These are phyloP conservation scores for Peromyscus melanophrys DNA, from an alignment of 2,797 vertebrate species.

Conservation along the genomic window DNA sequence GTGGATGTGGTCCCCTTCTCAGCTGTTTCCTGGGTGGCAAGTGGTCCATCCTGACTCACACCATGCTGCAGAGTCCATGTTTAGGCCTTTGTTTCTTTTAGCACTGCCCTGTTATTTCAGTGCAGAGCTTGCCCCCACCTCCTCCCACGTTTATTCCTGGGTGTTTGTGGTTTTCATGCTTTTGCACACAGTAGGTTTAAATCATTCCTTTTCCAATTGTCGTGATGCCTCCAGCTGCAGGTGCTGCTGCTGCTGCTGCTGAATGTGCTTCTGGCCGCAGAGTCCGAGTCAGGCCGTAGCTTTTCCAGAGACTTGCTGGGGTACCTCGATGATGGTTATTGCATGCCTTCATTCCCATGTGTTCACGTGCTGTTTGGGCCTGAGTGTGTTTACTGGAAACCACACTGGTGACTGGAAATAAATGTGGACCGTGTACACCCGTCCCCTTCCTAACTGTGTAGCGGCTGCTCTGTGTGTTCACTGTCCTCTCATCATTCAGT, in stretches of 20 bases:
- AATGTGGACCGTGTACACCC: accelerated
- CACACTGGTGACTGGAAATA: accelerated
- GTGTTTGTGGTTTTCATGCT: neutral
- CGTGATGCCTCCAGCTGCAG: neutral
- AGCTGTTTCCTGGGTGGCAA: neutral
- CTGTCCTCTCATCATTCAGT: neutral
- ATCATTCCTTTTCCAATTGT: neutral
- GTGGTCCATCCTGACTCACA: too few species aligned
- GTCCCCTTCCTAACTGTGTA: neutral
- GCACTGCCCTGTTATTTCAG: neutral
- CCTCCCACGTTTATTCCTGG: accelerated
- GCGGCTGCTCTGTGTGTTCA: accelerated
- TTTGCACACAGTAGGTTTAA: neutral
- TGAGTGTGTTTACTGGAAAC: neutral
- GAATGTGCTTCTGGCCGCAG: neutral
- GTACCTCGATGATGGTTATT: too few species aligned
- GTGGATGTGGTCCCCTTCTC: neutral
- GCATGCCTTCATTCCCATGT: neutral
- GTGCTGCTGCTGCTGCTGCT: neutral
- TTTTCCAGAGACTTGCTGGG: neutral
- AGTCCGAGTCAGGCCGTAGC: neutral
- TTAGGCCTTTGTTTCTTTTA: neutral
- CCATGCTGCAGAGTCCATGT: too few species aligned
- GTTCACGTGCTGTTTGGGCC: neutral
- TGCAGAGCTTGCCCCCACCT: neutral